A percentile compares a stretch with the other conserved stretches of the same genome.
These are phyloP conservation scores for Monodelphis domestica DNA, from an alignment of 2,797 vertebrate genomes.

Conservation along the genomic window DNA sequence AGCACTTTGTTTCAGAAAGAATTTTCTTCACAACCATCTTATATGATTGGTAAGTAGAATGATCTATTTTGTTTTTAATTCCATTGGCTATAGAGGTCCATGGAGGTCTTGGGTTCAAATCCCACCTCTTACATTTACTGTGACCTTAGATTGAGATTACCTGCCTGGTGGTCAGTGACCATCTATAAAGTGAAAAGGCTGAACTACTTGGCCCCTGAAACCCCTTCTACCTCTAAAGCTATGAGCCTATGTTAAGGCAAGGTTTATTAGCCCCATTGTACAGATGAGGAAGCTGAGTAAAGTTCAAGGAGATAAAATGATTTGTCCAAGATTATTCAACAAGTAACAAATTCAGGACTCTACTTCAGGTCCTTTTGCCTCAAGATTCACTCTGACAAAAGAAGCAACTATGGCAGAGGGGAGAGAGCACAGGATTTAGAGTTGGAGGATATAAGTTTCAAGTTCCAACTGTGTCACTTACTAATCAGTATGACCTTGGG, in stretches of 20 bases:
- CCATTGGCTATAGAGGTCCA: not conserved
- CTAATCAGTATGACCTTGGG: not conserved
- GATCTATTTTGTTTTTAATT: too few relatives aligned
- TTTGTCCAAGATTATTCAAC: not conserved
- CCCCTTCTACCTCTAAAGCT: not conserved
- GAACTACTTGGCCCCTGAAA: not conserved
- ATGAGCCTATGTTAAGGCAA: not conserved
- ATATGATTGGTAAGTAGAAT: not conserved
- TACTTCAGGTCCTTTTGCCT: not conserved
- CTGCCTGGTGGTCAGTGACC: too few relatives aligned
- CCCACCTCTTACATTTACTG: not conserved
- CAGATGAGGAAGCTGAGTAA: not conserved
- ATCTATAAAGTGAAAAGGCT: not conserved
- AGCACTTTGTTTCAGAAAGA: not conserved
- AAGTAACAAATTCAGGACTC: not conserved
- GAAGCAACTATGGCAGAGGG: not conserved
- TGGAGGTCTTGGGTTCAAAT: not conserved
- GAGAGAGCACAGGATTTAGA: not conserved
- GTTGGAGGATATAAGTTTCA: not conserved
- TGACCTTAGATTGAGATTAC: not conserved
- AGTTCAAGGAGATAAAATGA: not conserved
- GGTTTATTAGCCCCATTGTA: not conserved
- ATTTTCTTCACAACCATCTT: not conserved
- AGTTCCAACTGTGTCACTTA: not conserved
- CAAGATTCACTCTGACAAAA: not conserved